These are phyloP conservation scores for Caenorhabditis inopinata DNA, from an alignment of 1,140 invertebrate species.

Conservation along the genomic window DNA sequence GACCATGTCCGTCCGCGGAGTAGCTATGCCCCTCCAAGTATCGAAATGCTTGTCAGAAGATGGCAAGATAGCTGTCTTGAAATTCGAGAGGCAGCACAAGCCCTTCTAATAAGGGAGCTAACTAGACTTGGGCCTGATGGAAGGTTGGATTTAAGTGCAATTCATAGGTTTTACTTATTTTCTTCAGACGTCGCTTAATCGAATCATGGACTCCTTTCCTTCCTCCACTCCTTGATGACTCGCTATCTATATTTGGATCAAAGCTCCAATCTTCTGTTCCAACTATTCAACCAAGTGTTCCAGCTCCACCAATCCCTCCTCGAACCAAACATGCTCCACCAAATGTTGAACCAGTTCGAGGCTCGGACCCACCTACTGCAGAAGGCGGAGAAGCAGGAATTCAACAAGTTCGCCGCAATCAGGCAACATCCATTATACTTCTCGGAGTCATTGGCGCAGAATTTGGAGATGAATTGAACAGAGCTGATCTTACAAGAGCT, in stretches of 20 bases:
- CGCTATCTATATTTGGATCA: conserved; percentile 57
- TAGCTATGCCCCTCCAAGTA: conserved; percentile 82
- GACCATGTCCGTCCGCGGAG: conserved; percentile 71
- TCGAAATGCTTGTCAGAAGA: conserved; percentile 88
- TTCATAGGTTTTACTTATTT: too few species aligned
- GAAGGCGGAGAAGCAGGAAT: conserved; percentile 65
- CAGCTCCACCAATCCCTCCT: conserved; percentile 57
- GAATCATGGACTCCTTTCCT: conserved; percentile 92
- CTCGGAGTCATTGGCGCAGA: conserved; percentile 95
- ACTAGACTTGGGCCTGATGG: conserved; percentile 81
- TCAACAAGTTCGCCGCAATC: conserved; percentile 82
- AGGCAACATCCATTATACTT: conserved; percentile 93
- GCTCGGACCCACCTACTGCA: conserved; percentile 67
- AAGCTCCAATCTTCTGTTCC: conserved; percentile 35
- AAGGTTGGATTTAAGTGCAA: neutral
- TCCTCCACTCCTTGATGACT: conserved; percentile 71
- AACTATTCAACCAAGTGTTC: conserved; percentile 28
- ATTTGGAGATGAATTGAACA: conserved; percentile 81
- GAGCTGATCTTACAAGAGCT: conserved; percentile 59
- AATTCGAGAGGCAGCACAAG: conserved; percentile 90
- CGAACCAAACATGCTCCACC: conserved; percentile 35
- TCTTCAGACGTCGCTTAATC: conserved; percentile 77
- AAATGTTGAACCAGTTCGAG: conserved; percentile 18
- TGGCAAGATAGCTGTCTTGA: conserved; percentile 99
- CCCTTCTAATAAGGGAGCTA: conserved; percentile 87